Evolutionary conservation across 2,797 vertebrate species (phyloP), one percentile per base, ranked within the genome.

Genomic region (Channallabes apus): DNA sequence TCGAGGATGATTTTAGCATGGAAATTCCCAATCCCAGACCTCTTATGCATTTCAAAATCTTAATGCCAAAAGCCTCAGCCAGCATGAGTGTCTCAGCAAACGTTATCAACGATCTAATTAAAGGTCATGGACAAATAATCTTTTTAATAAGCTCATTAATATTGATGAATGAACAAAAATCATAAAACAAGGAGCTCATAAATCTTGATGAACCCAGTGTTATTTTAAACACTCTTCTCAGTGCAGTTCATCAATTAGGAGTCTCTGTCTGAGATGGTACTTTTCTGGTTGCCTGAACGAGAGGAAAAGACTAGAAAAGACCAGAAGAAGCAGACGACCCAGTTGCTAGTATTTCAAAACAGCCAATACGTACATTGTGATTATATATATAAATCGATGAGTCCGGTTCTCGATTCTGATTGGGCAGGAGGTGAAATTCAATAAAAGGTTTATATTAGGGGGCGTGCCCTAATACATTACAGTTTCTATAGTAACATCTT

Each of bases 121-220:
- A 86, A 76, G 68, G 65, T 29, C 85, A 72, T 22, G 54, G 38
- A 82, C 46, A 58, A 86, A 86, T n/a, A 38, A 62, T 82, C 80
- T 61, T 77, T 61, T 77, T 82, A 61, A 59, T 78, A 69, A 54
- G 35, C 11, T 71, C n/a, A 51, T 77, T 79, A 54, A 79, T 46
- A 61, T 14, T 68, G n/a, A 68, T 24, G 20, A 62, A n/a, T 64
- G 71, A 32, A 32, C 4, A 32, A 29, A 76, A 58, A 8, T 76
- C 27, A 46, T 12, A 46, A n/a, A 46, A 46, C 38, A 9, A n/a
- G 64, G 71, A 8, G 35, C 65, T 46, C 18, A 4, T 3, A 7
- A 58, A 15, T 68, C 54, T 14, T 9, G 3, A 12, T 64, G 24
- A 77, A 58, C 20, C 58, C 58, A 51, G 58, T 18, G 27, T 32